phyloP scores from a whole-genome alignment of 2,797 vertebrate species.

The Platalea minor region DNA sequence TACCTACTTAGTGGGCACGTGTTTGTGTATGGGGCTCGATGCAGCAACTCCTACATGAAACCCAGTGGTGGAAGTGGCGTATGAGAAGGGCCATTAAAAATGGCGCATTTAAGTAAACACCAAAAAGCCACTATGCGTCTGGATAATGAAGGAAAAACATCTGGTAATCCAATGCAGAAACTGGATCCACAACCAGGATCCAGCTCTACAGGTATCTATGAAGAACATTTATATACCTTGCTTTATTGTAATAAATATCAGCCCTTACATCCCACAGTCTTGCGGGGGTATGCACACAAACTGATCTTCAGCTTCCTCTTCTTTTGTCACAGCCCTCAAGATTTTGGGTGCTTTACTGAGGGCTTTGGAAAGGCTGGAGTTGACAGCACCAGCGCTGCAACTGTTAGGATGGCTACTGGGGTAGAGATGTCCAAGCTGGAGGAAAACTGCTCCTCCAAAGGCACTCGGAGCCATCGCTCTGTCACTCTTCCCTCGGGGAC shows the following conservation, averaged over 20 bases:
- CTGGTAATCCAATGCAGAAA: not conserved
- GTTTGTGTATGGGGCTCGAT: not conserved
- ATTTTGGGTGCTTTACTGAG: not conserved
- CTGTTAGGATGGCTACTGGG: not conserved
- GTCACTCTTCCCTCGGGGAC: not conserved
- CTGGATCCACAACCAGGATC: not conserved
- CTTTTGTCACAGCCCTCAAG: not conserved
- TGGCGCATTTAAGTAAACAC: not conserved
- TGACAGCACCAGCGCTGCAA: not conserved
- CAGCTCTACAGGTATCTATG: not conserved
- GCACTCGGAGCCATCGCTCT: not conserved
- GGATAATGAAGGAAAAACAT: not conserved
- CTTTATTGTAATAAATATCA: not conserved
- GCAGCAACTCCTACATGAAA: not conserved
- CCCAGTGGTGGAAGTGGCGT: accelerated
- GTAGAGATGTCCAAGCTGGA: not conserved
- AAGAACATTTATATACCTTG: not conserved
- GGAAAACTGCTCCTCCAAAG: not conserved
- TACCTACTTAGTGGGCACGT: accelerated
- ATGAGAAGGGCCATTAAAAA: not conserved
- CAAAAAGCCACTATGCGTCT: not conserved
- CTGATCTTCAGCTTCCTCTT: not conserved
- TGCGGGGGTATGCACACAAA: not conserved
- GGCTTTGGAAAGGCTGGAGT: not conserved
- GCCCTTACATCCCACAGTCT: not conserved